Evolutionary conservation across 2,113 vertebrate genomes (phyloP).

Genomic region (Oriolus oriolus): DNA sequence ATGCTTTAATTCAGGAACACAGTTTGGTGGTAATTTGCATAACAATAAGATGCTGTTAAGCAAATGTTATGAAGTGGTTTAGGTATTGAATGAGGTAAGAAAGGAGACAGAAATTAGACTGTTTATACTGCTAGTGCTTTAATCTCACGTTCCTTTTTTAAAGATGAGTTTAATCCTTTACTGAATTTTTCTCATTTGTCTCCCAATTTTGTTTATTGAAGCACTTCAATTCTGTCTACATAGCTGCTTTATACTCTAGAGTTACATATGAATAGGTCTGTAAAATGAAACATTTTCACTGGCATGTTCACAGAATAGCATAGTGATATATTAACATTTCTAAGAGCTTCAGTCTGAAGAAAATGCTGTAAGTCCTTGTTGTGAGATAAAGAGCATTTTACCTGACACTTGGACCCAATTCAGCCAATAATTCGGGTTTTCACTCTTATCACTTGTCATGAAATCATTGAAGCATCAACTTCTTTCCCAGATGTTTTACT

Average conservation of each 20-base stretch:
- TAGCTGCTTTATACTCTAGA: neutral
- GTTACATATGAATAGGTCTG: neutral
- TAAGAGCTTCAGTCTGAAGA: neutral
- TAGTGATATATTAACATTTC: neutral
- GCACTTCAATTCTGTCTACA: neutral
- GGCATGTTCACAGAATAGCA: neutral
- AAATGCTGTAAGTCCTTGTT: neutral
- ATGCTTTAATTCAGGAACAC: neutral
- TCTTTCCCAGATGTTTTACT: neutral
- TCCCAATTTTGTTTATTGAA: neutral
- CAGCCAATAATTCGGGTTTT: neutral
- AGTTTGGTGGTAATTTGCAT: neutral
- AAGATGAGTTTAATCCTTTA: neutral
- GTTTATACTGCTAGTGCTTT: neutral
- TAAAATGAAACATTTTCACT: neutral
- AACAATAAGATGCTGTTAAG: neutral
- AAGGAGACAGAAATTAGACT: neutral
- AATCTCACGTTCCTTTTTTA: neutral
- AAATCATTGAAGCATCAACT: neutral
- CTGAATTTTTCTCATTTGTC: neutral
- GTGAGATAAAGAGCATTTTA: neutral
- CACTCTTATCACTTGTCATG: neutral
- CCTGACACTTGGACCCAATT: neutral
- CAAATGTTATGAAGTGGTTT: neutral
- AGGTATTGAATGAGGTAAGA: neutral